Evolutionary conservation across 1,140 invertebrate species (phyloP).

Genomic region (Potamilus streckersoni): DNA sequence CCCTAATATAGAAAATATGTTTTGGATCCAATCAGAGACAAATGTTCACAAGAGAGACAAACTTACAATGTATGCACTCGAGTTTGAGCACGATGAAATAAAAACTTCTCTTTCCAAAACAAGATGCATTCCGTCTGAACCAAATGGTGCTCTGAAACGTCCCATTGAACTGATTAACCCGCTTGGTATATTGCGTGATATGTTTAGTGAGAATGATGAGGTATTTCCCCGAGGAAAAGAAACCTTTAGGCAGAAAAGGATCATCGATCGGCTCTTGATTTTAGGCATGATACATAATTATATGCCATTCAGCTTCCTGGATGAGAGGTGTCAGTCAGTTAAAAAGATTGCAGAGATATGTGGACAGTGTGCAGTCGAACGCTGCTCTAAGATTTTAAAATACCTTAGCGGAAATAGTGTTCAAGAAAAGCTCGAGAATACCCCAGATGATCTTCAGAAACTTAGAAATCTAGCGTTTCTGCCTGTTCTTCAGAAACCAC

Average conservation of each 20-base stretch:
- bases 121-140: constrained; percentile 23
- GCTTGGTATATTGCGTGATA: neutral
- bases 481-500: constrained; percentile 29
- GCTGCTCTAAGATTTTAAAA: constrained; percentile 9
- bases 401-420: constrained; percentile 12
- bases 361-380: constrained; percentile 2
- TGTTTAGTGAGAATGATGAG: constrained; percentile 13
- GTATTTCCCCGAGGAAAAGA: constrained; percentile 6
- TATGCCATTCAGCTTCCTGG: constrained; percentile 19
- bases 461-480: constrained; percentile 27
- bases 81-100: neutral
- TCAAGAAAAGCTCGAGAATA: neutral
- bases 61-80: constrained; percentile 8
- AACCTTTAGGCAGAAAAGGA: constrained; percentile 8
- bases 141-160: constrained; percentile 9
- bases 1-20: constrained; percentile 17
- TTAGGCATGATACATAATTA: constrained; percentile 36
- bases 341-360: constrained; percentile 13
- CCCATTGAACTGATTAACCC: constrained; percentile 18
- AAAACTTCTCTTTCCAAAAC: neutral
- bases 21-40: neutral
- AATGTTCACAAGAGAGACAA: neutral
- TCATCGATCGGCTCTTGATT: constrained; percentile 6
- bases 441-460: neutral
- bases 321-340: constrained; percentile 32